A percentile compares a stretch with the other conserved stretches of the same genome.
Evolutionary conservation across 2,888 invertebrate species (phyloP).

Genomic region (Zaprionus lineosus): DNA sequence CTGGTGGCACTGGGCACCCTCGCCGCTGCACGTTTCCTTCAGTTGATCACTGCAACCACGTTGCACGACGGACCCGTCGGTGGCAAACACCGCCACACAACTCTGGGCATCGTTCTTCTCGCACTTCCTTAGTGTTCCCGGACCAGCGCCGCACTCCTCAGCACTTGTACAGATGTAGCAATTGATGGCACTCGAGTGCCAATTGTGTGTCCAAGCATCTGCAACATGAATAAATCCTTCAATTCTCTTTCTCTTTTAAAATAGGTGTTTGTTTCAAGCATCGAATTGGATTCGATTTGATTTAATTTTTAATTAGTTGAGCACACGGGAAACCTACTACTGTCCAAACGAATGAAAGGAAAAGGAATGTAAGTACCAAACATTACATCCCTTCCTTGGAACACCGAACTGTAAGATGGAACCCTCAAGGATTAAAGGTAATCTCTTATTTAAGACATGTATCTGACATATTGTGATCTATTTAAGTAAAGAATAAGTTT

Average conservation of each 20-base stretch:
- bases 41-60: constrained; percentile 72
- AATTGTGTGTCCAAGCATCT: constrained; percentile 61
- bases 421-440: no score
- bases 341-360: no score
- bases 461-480: no score
- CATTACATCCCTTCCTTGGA: no score
- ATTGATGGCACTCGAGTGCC: constrained; percentile 69
- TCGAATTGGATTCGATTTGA: background rate
- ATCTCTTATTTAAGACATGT: no score
- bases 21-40: constrained; percentile 36
- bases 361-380: no score
- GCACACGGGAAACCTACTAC: no score
- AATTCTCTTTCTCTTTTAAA: background rate
- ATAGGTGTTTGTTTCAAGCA: no score
- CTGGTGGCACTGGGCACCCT: constrained; percentile 58
- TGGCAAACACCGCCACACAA: constrained; percentile 65
- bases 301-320: background rate
- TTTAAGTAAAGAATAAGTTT: no score
- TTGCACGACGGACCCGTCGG: constrained; percentile 48
- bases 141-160: constrained; percentile 50
- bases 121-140: constrained; percentile 58
- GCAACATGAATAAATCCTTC: background rate
- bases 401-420: no score
- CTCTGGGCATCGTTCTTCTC: constrained; percentile 55
- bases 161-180: constrained; percentile 63